Conservation (phyloP, 2,888 invertebrate genomes). For the Miltochrista miniata region DNA sequence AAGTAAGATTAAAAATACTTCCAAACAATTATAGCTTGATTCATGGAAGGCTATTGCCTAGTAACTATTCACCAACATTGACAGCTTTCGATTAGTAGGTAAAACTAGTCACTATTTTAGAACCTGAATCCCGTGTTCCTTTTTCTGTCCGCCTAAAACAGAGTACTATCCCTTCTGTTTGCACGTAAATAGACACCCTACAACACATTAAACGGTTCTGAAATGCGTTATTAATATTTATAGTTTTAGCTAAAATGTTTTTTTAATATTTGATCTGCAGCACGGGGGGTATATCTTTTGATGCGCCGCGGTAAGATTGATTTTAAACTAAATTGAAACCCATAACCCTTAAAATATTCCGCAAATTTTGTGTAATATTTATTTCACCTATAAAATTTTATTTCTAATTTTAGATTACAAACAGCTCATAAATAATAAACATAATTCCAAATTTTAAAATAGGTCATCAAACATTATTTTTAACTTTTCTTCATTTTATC, state of each 20-base stretch:
- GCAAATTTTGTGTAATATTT: constrained; percentile 55
- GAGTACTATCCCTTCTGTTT: neutral
- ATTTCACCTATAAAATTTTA: constrained; percentile 41
- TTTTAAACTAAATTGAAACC: constrained; percentile 52
- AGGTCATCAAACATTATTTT: neutral
- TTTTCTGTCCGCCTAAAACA: neutral
- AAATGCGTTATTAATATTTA: constrained; percentile 80
- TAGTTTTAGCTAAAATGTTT: constrained; percentile 64
- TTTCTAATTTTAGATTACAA: neutral
- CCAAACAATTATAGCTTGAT: no score
- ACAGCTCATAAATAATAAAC: neutral
- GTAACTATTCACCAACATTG: no score
- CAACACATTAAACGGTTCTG: constrained; percentile 55
- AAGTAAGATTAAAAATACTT: no score
- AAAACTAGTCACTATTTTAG: no score
- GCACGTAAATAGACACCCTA: constrained; percentile 52
- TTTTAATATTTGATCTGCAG: constrained; percentile 74
- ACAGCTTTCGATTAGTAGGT: no score
- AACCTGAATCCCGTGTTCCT: no score
- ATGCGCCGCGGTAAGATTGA: constrained; percentile 49
- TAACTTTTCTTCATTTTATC: no score
- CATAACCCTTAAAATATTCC: constrained; percentile 42
- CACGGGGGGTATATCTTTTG: constrained; percentile 74
- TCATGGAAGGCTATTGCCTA: no score
- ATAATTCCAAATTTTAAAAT: neutral